These are phyloP conservation scores for Xiphias gladius DNA, from an alignment of 2,113 vertebrate genomes.

Conservation along the genomic window DNA sequence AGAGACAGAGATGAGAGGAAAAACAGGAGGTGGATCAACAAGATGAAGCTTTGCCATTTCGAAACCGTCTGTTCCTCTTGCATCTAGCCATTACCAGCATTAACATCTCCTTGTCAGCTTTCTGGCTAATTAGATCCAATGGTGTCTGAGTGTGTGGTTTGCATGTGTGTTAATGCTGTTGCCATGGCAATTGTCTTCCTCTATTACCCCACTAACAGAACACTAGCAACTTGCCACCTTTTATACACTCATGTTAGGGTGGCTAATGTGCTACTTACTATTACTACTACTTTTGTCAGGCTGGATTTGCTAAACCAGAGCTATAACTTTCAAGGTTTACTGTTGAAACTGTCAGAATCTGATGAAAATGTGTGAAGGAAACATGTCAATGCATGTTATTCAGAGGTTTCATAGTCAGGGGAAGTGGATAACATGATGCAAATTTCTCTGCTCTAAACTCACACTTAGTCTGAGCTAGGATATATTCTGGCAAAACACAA, in stretches of 20 bases:
- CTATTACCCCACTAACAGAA: conserved; percentile 63
- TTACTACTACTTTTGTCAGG: conserved; percentile 6
- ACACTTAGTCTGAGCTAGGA: background rate
- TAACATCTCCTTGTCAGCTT: conserved; percentile 73
- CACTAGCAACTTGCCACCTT: conserved; percentile 51
- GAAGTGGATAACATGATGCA: background rate
- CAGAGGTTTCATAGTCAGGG: background rate
- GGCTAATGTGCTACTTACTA: conserved; percentile 33
- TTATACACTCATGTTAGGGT: conserved; percentile 58
- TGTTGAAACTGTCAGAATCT: background rate
- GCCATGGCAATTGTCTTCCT: conserved; percentile 65
- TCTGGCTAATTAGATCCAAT: conserved; percentile 72
- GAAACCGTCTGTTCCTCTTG: conserved; percentile 64
- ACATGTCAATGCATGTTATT: background rate
- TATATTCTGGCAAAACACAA: background rate
- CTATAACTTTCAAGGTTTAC: background rate
- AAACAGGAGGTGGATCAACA: conserved; percentile 59
- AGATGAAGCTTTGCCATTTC: conserved; percentile 61
- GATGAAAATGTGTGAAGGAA: background rate
- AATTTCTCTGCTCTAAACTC: background rate
- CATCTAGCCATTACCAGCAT: conserved; percentile 66
- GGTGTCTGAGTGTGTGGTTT: conserved; percentile 18
- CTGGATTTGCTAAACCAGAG: background rate
- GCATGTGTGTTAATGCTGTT: conserved; percentile 59
- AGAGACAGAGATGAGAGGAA: conserved; percentile 34